phyloP scores from a whole-genome alignment of 2,888 invertebrate species.

The Lasioglossum vierecki region DNA sequence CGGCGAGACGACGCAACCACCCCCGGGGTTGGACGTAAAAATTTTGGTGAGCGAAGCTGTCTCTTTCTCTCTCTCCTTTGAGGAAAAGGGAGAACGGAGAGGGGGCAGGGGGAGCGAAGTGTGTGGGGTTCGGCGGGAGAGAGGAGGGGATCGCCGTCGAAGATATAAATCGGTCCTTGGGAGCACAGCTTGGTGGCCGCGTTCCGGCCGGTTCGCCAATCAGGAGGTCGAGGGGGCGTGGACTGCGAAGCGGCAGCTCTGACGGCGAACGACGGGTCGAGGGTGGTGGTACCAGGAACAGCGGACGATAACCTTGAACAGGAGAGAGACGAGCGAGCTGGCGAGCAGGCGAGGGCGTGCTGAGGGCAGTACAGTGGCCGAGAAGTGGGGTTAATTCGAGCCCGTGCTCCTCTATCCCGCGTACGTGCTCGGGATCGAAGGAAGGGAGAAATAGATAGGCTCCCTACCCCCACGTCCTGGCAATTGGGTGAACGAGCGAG shows the following conservation, averaged over 20 bases:
- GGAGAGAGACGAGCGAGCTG: slow-evolving; percentile 35
- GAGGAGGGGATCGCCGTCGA: slow-evolving; percentile 35
- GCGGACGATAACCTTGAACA: slow-evolving; percentile 51
- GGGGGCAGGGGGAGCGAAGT: neutral
- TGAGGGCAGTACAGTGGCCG: slow-evolving; percentile 54
- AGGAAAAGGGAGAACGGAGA: neutral
- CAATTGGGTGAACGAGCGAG: slow-evolving; percentile 9
- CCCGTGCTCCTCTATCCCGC: slow-evolving; percentile 5
- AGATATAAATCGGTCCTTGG: slow-evolving; percentile 68
- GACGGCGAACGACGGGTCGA: slow-evolving; percentile 20
- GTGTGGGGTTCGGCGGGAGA: neutral
- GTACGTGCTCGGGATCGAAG: neutral
- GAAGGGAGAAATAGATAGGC: slow-evolving; percentile 54
- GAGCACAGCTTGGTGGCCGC: slow-evolving; percentile 51
- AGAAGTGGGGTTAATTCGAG: slow-evolving; percentile 62
- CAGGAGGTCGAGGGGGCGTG: slow-evolving; percentile 64
- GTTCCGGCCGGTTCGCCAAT: slow-evolving; percentile 70
- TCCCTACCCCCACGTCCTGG: slow-evolving; percentile 40
- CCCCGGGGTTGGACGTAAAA: slow-evolving; percentile 56
- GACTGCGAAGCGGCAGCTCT: slow-evolving; percentile 47
- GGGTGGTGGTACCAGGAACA: slow-evolving; percentile 55
- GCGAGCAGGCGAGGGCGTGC: slow-evolving; percentile 50
- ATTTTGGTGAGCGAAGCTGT: slow-evolving; percentile 61
- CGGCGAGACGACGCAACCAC: slow-evolving; percentile 14
- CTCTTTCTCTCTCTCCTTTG: neutral